These are phyloP conservation scores for Monochamus alternatus DNA, from an alignment of 2,888 invertebrate genomes.

Conservation along the genomic window DNA sequence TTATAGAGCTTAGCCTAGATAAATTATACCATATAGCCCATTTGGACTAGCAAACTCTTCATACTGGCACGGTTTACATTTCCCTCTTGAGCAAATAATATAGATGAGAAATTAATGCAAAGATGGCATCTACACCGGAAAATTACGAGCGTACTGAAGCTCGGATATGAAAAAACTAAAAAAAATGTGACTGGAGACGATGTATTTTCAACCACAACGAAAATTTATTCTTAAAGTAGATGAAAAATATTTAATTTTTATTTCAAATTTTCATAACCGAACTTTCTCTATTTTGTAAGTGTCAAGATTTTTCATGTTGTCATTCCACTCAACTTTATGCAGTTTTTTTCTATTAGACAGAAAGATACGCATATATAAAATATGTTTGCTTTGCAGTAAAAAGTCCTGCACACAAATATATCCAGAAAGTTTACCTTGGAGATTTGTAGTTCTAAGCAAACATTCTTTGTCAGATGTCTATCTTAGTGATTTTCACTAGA, in stretches of 20 bases:
- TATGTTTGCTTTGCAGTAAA: conserved; percentile 15
- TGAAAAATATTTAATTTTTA: too few species aligned
- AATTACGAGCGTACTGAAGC: too few species aligned
- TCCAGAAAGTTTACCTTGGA: not conserved
- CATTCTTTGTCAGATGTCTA: conserved; percentile 12
- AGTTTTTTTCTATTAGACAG: not conserved
- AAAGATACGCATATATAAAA: not conserved
- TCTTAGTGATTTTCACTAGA: conserved; percentile 24
- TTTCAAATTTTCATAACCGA: not conserved
- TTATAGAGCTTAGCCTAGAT: not conserved
- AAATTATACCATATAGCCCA: not conserved
- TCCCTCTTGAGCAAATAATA: too few species aligned
- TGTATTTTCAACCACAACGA: too few species aligned
- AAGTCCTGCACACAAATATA: conserved; percentile 4
- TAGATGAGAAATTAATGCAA: too few species aligned
- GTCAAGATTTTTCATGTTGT: not conserved
- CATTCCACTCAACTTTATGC: conserved; percentile 4
- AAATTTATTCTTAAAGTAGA: too few species aligned
- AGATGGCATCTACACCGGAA: too few species aligned
- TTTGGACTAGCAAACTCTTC: too few species aligned
- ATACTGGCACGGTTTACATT: too few species aligned
- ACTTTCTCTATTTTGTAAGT: not conserved
- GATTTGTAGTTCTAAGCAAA: conserved; percentile 18
- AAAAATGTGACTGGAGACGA: too few species aligned
- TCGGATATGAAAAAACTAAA: too few species aligned